Evolutionary conservation across 2,888 invertebrate genomes (phyloP), one percentile per base, ranked within the genome.

Genomic region (Stramonita haemastoma): DNA sequence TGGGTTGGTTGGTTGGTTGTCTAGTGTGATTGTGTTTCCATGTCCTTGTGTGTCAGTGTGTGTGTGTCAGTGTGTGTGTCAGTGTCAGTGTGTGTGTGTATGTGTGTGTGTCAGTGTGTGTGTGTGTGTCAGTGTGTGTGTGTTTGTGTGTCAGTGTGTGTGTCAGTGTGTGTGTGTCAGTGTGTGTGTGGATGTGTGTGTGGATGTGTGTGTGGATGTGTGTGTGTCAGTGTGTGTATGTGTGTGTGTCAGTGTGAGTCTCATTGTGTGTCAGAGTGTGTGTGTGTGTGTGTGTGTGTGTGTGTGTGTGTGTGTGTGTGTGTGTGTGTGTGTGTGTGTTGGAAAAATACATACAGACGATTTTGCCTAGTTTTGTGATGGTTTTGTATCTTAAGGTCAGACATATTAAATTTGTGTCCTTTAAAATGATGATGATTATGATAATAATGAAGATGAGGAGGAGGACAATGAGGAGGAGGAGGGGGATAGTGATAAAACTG

Each of bases 141-240:
- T 56, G 83, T 84, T 46, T 56, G 56, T 84, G 56, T 56, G 83
- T 84, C n/a, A 15, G 46, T 84, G 83, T 84, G 56, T 56, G 83
- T 84, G 83, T 56, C 56, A 56, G 83, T 56, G 46, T 84, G 83
- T 84, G 46, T 84, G 83, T 56, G 46, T 84, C 56, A n/a, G 46
- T 84, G 46, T 56, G 83, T n/a, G 83, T 56, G 56, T 84, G 83
- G 1, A 56, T 56, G 83, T n/a, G 83, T 56, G 83, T 56, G 56
- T 56, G 56, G 8, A 56, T 84, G 83, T 84, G 83, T 84, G 83
- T 84, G 83, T 84, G 83, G 8, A n/a, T 56, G 83, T 56, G 56
- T 56, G 83, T 84, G 83, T 56, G 83, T 84, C 26, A 56, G 56
- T n/a, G 83, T 84, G 83, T 56, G 83, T 84, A 56, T 56, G 56